Evolutionary conservation across 1,140 invertebrate genomes (phyloP), one percentile per base, ranked within the genome.

Genomic region (Mesaphorura yosii): DNA sequence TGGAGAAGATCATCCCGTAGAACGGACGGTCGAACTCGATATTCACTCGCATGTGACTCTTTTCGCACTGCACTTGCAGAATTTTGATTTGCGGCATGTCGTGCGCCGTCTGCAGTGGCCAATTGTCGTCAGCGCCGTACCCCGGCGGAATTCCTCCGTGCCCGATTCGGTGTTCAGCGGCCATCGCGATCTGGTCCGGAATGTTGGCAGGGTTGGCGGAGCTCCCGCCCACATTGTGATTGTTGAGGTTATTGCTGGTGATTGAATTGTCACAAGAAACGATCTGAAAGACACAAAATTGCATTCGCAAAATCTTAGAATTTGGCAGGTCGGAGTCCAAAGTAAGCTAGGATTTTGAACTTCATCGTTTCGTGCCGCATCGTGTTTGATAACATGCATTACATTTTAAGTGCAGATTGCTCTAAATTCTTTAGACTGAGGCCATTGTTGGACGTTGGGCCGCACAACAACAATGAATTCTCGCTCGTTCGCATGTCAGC

Each of bases 21-120:
- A 94, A 94, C 0, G 90, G 88, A 26, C 88, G 75, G 67, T 93
- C 89, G 71, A 94, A 93, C 67, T 91, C 87, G 62, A 94, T 88
- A 69, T 88, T 89, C 6, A 93, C 88, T 25, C 87, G 75, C 89
- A 94, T 94, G 66, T 89, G 83, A 37, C 88, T 92, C 70, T 93
- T 94, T 69, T 93, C 89, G 69, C 90, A 94, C 67, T 92, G 88
- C 38, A 94, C 90, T 71, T 94, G 88, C 26, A 93, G 69, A 64
- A 87, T 82, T 66, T 88, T 88, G 59, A 92, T 91, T 67, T 89
- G 85, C 1, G 88, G 88, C 66, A 88, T 88, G 64, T 91, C 87
- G 1, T 82, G 81, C 20, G 81, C 80, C 1, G 53, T 46, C 27
- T 57, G 54, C 45, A 88, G 66, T 0, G 86, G 86, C 87, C 87